These are phyloP conservation scores for Ctenodactylus gundi DNA, from an alignment of 2,113 vertebrate species.

Conservation along the genomic window DNA sequence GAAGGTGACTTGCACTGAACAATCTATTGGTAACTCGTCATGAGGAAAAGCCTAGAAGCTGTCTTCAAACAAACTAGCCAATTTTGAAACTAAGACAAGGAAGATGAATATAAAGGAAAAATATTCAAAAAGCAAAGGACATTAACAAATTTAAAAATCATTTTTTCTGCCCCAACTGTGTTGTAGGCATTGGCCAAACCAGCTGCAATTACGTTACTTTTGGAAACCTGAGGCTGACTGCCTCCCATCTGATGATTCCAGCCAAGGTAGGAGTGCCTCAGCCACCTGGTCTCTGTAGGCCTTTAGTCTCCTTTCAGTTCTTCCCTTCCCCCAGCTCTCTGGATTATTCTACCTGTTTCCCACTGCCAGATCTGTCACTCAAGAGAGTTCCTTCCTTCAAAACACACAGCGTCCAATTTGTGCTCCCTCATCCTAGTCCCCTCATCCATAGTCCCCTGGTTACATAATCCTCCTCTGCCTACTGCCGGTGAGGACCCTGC, in stretches of 20 bases:
- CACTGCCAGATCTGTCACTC: not conserved
- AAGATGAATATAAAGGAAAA: not conserved
- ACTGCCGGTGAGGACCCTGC: not conserved
- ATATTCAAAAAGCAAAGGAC: not conserved
- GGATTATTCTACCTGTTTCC: not conserved
- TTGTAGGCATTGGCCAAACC: not conserved
- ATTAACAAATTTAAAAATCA: not conserved
- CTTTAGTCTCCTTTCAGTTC: not conserved
- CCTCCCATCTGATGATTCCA: not conserved
- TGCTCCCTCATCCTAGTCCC: not conserved
- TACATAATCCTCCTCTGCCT: not conserved
- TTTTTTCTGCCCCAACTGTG: not conserved
- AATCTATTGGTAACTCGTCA: not conserved
- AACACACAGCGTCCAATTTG: not conserved
- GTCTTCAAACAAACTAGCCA: not conserved
- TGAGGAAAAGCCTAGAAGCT: not conserved
- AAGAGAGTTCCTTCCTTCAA: slow-evolving; percentile 6
- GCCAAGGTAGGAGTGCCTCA: not conserved
- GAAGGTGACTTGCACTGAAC: not conserved
- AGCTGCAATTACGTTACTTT: not conserved
- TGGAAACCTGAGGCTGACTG: not conserved
- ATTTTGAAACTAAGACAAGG: not conserved
- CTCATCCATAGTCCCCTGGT: not conserved
- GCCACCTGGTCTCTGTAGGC: not conserved
- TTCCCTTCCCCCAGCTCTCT: not conserved